A percentile compares a stretch with the other conserved stretches of the same genome.
These are phyloP conservation scores for Dasysyrphus tricinctus DNA, from an alignment of 2,888 invertebrate species.

Conservation along the genomic window DNA sequence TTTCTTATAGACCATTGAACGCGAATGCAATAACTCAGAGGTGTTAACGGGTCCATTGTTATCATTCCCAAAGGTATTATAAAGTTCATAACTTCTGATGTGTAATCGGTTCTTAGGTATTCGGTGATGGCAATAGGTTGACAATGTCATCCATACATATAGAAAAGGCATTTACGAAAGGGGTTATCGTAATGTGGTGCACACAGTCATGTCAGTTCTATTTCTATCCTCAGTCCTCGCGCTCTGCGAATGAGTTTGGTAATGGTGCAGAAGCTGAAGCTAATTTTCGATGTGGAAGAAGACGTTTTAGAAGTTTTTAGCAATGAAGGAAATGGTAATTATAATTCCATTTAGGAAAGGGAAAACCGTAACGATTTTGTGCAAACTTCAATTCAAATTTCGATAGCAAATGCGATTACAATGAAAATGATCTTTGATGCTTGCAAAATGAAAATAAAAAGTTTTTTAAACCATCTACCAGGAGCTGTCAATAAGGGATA, in stretches of 20 bases:
- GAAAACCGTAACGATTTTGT: too few species aligned
- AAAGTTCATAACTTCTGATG: conserved; percentile 68
- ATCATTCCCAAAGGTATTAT: conserved; percentile 53
- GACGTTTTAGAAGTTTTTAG: too few species aligned
- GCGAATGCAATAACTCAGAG: conserved; percentile 67
- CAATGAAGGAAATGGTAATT: too few species aligned
- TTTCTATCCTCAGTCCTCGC: conserved; percentile 20
- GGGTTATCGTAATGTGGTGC: conserved; percentile 8
- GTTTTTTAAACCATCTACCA: too few species aligned
- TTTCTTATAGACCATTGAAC: conserved; percentile 67
- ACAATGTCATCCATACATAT: conserved; percentile 26
- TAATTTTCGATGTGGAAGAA: too few species aligned
- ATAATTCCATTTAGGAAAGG: too few species aligned
- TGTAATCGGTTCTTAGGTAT: conserved; percentile 45
- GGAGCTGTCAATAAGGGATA: too few species aligned
- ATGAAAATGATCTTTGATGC: too few species aligned
- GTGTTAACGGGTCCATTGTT: conserved; percentile 68
- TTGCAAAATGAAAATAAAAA: too few species aligned
- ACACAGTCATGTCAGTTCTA: conserved; percentile 9
- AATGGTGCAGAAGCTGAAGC: too few species aligned
- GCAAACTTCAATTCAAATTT: too few species aligned
- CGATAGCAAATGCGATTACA: too few species aligned
- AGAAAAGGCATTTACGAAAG: conserved; percentile 6
- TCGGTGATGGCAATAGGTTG: conserved; percentile 41
- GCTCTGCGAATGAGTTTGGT: conserved; percentile 22